Percentiles rank a stretch among this genome's conserved stretches.
phyloP scores from a whole-genome alignment of 1,140 invertebrate genomes.

The Acromyrmex charruanus region DNA sequence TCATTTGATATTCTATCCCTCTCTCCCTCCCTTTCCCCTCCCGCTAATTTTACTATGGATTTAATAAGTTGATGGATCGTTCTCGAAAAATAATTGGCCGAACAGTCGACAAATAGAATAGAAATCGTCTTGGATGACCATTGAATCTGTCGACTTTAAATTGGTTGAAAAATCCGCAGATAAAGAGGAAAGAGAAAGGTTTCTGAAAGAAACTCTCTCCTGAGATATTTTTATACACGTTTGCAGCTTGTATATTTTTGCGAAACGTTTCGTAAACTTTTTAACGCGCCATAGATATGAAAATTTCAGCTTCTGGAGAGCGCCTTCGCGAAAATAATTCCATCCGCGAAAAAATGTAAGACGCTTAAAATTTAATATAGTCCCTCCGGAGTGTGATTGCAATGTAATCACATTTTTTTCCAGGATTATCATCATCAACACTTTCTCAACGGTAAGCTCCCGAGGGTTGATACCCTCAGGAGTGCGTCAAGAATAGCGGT shows the following conservation, averaged over 20 bases:
- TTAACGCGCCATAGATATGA: slow-evolving; percentile 3
- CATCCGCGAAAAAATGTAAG: slow-evolving; percentile 47
- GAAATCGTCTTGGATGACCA: slow-evolving; percentile 14
- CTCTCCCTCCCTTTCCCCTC: no score
- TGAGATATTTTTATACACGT: not conserved
- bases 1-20: slow-evolving; percentile 5
- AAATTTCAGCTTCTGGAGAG: slow-evolving; percentile 29
- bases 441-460: slow-evolving; percentile 10
- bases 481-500: not conserved
- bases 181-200: not conserved
- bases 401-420: slow-evolving; percentile 51
- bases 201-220: not conserved
- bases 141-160: slow-evolving; percentile 29
- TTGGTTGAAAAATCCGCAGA: not conserved
- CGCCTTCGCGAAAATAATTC: slow-evolving; percentile 39
- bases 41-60: not conserved
- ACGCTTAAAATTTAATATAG: slow-evolving; percentile 39
- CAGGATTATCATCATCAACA: slow-evolving; percentile 52
- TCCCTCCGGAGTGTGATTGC: slow-evolving; percentile 36
- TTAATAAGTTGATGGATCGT: slow-evolving; percentile 32
- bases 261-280: slow-evolving; percentile 8
- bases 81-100: slow-evolving; percentile 48
- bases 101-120: slow-evolving; percentile 22
- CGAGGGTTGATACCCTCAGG: not conserved
- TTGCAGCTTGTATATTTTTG: not conserved